phyloP scores from a whole-genome alignment of 2,797 vertebrate genomes.

The Emys orbicularis region DNA sequence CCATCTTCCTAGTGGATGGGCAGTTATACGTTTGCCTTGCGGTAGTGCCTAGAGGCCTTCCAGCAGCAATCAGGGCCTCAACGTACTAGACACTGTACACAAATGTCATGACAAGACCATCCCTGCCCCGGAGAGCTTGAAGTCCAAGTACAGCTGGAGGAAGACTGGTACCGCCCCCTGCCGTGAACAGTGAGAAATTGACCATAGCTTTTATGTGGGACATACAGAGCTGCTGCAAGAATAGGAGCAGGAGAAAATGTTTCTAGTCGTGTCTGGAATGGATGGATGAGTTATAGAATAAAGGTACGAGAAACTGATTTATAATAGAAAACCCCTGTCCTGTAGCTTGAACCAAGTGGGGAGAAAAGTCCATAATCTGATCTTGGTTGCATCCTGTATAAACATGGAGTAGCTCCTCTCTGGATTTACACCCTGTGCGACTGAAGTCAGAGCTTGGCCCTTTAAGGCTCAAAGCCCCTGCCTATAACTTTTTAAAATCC shows the following conservation, averaged over 20 bases:
- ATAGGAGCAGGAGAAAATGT: not conserved
- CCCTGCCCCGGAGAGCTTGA: not conserved
- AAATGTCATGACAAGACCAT: not conserved
- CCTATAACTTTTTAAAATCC: accelerated
- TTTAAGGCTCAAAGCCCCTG: accelerated
- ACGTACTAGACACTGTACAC: not conserved
- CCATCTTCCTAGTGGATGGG: not conserved
- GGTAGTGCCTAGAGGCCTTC: not conserved
- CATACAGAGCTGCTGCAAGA: slow-evolving; percentile 48
- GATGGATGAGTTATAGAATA: not conserved
- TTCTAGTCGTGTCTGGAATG: not conserved
- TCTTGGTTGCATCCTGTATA: not conserved
- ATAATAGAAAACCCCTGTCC: not conserved
- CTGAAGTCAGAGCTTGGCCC: not conserved
- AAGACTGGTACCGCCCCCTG: not conserved
- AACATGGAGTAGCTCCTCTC: not conserved
- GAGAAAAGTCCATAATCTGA: not conserved
- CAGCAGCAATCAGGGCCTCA: not conserved
- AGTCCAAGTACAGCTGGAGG: not conserved
- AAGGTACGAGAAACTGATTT: not conserved
- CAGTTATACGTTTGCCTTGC: not conserved
- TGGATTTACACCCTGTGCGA: not conserved
- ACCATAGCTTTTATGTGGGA: not conserved
- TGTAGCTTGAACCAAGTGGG: not conserved
- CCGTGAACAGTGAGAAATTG: not conserved